phyloP scores from a whole-genome alignment of 2,113 vertebrate genomes.

The Muntiacus reevesi region DNA sequence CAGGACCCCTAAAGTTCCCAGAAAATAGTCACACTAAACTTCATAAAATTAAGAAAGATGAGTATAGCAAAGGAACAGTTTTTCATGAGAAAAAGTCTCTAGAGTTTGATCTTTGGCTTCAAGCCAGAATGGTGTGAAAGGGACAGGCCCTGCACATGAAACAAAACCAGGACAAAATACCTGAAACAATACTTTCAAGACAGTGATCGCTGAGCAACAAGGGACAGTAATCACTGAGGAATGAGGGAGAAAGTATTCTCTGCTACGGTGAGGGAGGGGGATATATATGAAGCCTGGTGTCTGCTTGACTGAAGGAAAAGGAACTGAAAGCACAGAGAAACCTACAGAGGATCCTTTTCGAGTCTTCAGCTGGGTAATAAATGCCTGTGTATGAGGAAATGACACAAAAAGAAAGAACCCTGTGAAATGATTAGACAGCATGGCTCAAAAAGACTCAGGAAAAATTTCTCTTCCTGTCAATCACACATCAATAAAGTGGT shows the following conservation, averaged over 20 bases:
- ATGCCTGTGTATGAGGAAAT: neutral
- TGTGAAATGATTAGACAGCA: neutral
- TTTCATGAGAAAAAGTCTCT: neutral
- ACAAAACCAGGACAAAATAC: neutral
- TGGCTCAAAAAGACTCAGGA: neutral
- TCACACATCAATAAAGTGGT: neutral
- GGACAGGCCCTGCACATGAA: neutral
- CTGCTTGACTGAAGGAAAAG: neutral
- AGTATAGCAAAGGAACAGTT: neutral
- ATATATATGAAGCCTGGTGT: neutral
- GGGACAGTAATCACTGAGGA: neutral
- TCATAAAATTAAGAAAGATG: neutral
- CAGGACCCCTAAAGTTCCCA: neutral
- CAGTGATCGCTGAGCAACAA: neutral
- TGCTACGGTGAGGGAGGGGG: no score
- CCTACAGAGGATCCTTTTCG: neutral
- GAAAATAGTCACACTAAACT: neutral
- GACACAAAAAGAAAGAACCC: neutral
- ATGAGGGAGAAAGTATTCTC: neutral
- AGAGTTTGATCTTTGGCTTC: neutral
- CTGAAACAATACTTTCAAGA: neutral
- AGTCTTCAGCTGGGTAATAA: neutral
- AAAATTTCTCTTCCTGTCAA: neutral
- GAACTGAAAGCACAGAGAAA: neutral
- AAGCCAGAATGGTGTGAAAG: neutral